Base-by-base conservation (phyloP, 1,140 invertebrate genomes). In the Leptinotarsa defecta region DNA sequence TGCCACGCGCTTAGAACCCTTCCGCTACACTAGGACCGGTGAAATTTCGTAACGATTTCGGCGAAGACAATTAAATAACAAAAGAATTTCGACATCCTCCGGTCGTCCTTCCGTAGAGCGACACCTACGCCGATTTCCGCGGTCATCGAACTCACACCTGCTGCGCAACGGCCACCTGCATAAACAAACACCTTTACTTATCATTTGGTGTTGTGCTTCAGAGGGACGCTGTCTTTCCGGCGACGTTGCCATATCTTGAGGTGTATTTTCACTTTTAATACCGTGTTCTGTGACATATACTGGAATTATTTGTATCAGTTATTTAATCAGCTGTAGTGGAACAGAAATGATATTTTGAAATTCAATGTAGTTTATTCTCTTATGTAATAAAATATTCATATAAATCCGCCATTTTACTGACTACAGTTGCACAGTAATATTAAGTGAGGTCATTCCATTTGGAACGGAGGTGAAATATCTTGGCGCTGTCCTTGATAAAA, bases 11-110 rank as follows among this genome's bases (percentile, higher is more conserved):
- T 4, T 57, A 57, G 17, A 5, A 57, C 52, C 52, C 4, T 15
- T 3, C 52, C 52, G 52, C 17, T 19, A 13, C 3, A 43, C 34
- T 3, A 43, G 34, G 52, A 57, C 52, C 52, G 52, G 17, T 57
- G 1, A 19, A 57, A 57, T 57, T 57, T 57, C 52, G 52, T 57
- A 57, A 57, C 52, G 52, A 57, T 57, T 57, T 57, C 52, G 52
- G 52, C 52, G 52, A 57, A 57, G 52, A n/a, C 52, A 57, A 57
- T 57, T 57, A 57, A 57, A 57, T 57, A 57, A 57, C 52, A 57
- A 57, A 57, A 57, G 52, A 57, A 57, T 57, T 57, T 19, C 15
- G n/a, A 17, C 13, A 19, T 57, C 52, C 52, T 57, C n/a, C 52
- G 4, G 52, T 57, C 52, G 15, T 15, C n/a, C 52, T 15, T 15